Conservation (phyloP, 2,797 vertebrate species). For the Geotrypetes seraphini region DNA sequence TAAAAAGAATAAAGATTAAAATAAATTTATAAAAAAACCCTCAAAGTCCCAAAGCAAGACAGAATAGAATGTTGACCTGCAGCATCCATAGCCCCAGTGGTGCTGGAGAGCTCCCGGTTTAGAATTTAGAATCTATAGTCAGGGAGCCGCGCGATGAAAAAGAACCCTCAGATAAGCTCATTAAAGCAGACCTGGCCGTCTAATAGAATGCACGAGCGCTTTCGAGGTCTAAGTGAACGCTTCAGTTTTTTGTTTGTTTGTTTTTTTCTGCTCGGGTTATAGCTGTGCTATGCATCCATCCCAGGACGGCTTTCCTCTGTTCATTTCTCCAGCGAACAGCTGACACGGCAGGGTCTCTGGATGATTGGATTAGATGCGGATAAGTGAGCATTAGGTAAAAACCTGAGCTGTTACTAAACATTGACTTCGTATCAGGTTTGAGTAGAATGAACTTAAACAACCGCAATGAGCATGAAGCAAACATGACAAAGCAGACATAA, state of each 20-base stretch:
- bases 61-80: no score
- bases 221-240: neutral
- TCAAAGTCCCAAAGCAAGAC: no score
- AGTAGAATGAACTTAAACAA: conserved; percentile 12
- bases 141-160: no score
- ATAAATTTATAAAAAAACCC: no score
- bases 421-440: conserved; percentile 3
- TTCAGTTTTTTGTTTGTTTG: no score
- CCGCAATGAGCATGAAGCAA: conserved; percentile 2
- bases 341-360: conserved; percentile 4
- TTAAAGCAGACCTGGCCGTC: neutral
- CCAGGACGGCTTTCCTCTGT: neutral
- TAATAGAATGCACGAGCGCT: no score
- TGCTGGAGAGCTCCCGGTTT: no score
- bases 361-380: neutral
- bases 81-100: no score
- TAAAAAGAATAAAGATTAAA: no score
- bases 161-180: neutral
- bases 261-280: neutral
- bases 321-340: neutral
- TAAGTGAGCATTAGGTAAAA: neutral
- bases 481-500: no score
- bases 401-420: neutral
- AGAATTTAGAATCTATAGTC: no score
- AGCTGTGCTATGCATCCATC: neutral